Conservation (phyloP, 2,888 invertebrate species). For the Tiliacea aurago region DNA sequence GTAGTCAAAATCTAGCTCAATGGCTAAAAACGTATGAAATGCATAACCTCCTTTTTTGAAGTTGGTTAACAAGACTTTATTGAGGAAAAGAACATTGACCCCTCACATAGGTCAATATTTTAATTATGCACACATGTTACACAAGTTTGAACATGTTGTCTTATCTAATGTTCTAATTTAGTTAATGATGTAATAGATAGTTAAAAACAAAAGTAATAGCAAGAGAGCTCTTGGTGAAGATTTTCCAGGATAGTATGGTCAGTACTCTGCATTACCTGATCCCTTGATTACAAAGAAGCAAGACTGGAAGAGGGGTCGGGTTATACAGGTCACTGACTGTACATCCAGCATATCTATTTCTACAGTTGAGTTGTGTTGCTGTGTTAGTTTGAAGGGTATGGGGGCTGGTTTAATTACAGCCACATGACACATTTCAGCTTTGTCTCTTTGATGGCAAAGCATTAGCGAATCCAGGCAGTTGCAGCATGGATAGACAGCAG, state of each 20-base stretch:
- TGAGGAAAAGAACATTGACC: conserved; percentile 29
- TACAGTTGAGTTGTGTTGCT: neutral
- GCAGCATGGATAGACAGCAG: neutral
- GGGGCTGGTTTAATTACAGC: neutral
- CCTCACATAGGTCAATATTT: conserved; percentile 21
- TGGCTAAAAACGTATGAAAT: neutral
- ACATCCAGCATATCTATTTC: neutral
- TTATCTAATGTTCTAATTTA: conserved; percentile 43
- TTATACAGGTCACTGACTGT: too few species aligned
- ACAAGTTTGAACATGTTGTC: conserved; percentile 41
- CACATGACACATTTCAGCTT: neutral
- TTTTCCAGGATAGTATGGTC: too few species aligned
- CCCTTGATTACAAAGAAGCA: too few species aligned
- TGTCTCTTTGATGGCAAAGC: neutral
- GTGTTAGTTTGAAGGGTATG: neutral
- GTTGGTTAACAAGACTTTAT: neutral
- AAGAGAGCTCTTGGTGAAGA: neutral
- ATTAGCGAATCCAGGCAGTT: neutral
- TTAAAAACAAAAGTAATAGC: neutral
- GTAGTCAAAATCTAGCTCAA: neutral
- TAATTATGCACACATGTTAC: conserved; percentile 35
- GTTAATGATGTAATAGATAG: conserved; percentile 31
- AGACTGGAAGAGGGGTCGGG: too few species aligned
- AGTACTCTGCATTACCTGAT: too few species aligned
- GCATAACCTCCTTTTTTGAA: neutral